These are phyloP conservation scores for Scaeva pyrastri DNA, from an alignment of 2,888 invertebrate genomes.

Conservation along the genomic window DNA sequence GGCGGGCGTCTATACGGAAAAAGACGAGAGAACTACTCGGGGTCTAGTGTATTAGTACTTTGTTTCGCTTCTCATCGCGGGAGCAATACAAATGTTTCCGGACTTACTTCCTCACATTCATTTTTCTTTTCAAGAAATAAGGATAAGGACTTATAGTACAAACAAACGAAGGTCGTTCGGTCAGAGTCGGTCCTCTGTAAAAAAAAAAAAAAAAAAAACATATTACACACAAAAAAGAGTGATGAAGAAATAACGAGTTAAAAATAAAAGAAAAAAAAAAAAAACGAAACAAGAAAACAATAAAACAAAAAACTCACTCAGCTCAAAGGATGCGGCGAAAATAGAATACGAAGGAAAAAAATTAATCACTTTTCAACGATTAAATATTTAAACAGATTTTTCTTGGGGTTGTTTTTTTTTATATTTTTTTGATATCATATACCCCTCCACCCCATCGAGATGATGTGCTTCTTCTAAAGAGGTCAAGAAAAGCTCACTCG, in stretches of 20 bases:
- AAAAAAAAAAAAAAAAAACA: too few relatives aligned
- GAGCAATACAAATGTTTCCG: constrained; percentile 73
- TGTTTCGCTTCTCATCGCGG: constrained; percentile 36
- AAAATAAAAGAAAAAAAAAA: constrained; percentile 23
- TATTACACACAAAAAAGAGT: constrained; percentile 40
- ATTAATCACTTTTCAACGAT: constrained; percentile 74
- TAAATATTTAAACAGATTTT: constrained; percentile 69
- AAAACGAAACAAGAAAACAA: constrained; percentile 31
- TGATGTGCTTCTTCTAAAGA: constrained; percentile 13
- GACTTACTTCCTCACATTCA: constrained; percentile 12
- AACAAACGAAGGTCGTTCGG: constrained; percentile 21
- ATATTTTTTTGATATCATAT: neutral
- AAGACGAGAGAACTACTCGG: neutral
- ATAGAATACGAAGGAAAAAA: constrained; percentile 34
- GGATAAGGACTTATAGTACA: constrained; percentile 32
- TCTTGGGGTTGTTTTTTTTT: neutral
- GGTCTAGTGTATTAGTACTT: constrained; percentile 25
- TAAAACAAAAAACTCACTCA: neutral
- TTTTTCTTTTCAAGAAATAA: constrained; percentile 36
- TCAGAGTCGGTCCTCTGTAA: constrained; percentile 3
- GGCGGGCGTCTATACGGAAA: too few relatives aligned
- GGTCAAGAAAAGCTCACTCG: constrained; percentile 12
- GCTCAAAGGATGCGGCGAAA: constrained; percentile 19
- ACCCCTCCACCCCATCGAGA: neutral
- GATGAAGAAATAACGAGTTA: constrained; percentile 70